Evolutionary conservation across 2,797 vertebrate species (phyloP).

Genomic region (Alauda arvensis): DNA sequence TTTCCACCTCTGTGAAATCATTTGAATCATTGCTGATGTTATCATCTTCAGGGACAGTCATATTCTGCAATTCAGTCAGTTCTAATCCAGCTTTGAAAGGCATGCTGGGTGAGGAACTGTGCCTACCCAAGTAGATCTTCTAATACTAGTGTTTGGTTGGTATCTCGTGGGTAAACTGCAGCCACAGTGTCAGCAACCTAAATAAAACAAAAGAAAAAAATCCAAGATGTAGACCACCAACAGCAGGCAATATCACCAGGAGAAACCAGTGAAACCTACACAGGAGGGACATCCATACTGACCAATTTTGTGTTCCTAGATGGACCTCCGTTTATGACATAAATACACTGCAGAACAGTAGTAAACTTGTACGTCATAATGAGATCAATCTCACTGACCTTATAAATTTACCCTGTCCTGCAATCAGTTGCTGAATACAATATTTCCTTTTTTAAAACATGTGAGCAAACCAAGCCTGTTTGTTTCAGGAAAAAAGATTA

Average conservation of each 20-base stretch:
- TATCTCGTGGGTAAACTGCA: conserved; percentile 25
- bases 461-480: background rate
- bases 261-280: background rate
- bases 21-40: conserved; percentile 80
- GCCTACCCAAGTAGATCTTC: conserved; percentile 16
- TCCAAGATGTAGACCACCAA: background rate
- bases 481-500: background rate
- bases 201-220: conserved; percentile 20
- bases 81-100: conserved; percentile 77
- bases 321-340: background rate
- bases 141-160: conserved; percentile 32
- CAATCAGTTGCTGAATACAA: background rate
- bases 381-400: background rate
- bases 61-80: conserved; percentile 78
- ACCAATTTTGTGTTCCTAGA: background rate
- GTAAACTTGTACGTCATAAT: background rate
- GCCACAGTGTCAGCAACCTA: conserved; percentile 29
- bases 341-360: background rate
- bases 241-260: background rate
- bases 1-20: conserved; percentile 78
- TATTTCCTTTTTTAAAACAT: background rate
- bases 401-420: background rate
- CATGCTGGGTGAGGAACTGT: conserved; percentile 65
- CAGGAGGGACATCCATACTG: background rate
- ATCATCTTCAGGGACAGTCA: conserved; percentile 78